Conservation (phyloP, 30 jellyfish, hydroid and myxozoan species). For the Catostylus mosaicus region DNA sequence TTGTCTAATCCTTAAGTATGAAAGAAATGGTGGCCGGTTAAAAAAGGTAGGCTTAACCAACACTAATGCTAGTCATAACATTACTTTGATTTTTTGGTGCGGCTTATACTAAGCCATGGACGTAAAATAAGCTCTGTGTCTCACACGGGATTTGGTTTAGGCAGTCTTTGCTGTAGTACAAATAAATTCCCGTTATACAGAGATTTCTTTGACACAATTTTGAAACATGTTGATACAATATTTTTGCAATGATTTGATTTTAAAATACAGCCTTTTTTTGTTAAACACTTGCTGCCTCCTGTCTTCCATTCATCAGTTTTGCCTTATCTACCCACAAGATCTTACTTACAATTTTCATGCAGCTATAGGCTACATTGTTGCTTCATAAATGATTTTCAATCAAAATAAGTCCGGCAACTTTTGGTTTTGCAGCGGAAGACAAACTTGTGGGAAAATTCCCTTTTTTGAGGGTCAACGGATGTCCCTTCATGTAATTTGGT, state of each 20-base stretch:
- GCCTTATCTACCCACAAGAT: conserved; percentile 9
- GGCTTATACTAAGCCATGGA: not conserved
- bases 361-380: not conserved
- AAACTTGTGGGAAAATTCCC: conserved; percentile 10
- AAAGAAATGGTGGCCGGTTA: not conserved
- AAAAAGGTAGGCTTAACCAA: not conserved
- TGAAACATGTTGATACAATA: too few relatives aligned
- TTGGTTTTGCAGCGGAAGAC: conserved; percentile 32
- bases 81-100: not conserved
- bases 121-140: too few relatives aligned
- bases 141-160: too few relatives aligned
- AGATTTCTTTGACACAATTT: too few relatives aligned
- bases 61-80: not conserved
- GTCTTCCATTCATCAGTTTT: not conserved
- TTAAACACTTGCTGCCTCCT: not conserved
- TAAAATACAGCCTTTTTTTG: not conserved
- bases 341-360: not conserved
- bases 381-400: not conserved
- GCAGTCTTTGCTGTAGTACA: too few relatives aligned
- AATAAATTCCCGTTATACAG: too few relatives aligned
- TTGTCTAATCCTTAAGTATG: not conserved
- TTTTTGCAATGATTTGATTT: not conserved
- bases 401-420: not conserved
- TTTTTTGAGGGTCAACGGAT: not conserved
- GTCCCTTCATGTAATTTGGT: not conserved